A percentile compares a stretch with the other conserved stretches of the same genome.
These are phyloP conservation scores for Lasioglossum figueresi DNA, from an alignment of 2,888 invertebrate genomes.

Conservation along the genomic window DNA sequence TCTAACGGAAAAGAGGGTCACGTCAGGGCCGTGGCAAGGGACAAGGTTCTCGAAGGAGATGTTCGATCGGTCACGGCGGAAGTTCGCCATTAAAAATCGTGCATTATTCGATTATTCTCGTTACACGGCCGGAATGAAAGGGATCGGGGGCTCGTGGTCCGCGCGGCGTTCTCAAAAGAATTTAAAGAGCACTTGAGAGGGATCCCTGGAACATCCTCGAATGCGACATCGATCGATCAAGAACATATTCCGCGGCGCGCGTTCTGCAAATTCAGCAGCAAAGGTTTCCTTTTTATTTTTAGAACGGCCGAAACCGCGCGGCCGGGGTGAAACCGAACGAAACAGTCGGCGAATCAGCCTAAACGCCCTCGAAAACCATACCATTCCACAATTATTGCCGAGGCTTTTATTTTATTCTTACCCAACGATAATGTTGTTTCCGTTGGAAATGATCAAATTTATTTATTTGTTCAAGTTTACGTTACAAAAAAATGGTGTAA, in stretches of 20 bases:
- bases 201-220: conserved; percentile 39
- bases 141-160: conserved; percentile 34
- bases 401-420: not conserved
- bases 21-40: not conserved
- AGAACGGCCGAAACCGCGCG: conserved; percentile 13
- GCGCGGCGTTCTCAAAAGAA: conserved; percentile 43
- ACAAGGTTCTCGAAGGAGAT: not conserved
- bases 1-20: not conserved
- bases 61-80: conserved; percentile 2
- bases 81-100: conserved; percentile 16
- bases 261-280: conserved; percentile 59
- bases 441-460: not conserved
- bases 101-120: conserved; percentile 35
- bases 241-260: conserved; percentile 40
- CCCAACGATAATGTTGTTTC: too few species aligned
- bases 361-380: not conserved
- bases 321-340: not conserved
- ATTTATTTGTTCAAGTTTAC: too few species aligned
- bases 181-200: conserved; percentile 47
- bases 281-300: conserved; percentile 20
- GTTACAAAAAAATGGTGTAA: too few species aligned
- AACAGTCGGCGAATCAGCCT: not conserved
- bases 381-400: not conserved
- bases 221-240: conserved; percentile 42
- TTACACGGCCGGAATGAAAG: conserved; percentile 22